Conservation (phyloP, 2,888 invertebrate species). For the Leptopilina drosophilae region DNA sequence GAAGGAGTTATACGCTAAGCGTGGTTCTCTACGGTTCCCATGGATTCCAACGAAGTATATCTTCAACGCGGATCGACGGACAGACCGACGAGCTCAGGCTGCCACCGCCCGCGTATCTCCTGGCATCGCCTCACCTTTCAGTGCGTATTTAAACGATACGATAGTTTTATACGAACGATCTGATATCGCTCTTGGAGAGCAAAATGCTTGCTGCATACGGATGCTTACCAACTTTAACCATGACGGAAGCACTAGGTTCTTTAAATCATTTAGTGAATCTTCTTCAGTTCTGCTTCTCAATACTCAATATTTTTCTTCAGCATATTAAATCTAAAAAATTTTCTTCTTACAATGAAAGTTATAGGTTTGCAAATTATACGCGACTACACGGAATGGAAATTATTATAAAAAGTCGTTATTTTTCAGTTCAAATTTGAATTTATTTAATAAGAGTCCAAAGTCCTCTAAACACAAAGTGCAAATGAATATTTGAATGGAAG, state of each 20-base stretch:
- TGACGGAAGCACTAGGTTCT: conserved; percentile 68
- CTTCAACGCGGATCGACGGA: conserved; percentile 75
- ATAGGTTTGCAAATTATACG: too few species aligned
- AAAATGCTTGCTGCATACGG: conserved; percentile 64
- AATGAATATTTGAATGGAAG: too few species aligned
- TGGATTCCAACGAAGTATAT: conserved; percentile 76
- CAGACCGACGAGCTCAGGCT: conserved; percentile 68
- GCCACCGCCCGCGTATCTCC: conserved; percentile 77
- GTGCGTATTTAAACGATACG: conserved; percentile 78
- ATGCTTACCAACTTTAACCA: conserved; percentile 64
- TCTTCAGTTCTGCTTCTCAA: not conserved
- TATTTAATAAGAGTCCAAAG: too few species aligned
- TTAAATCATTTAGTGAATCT: conserved; percentile 61
- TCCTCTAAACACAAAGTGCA: too few species aligned
- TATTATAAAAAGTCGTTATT: too few species aligned
- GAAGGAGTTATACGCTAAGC: conserved; percentile 72
- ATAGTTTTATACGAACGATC: conserved; percentile 77
- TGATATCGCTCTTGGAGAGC: conserved; percentile 74
- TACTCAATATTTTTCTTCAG: not conserved
- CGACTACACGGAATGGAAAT: too few species aligned
- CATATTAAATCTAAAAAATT: not conserved
- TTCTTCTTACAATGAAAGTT: too few species aligned
- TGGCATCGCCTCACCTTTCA: conserved; percentile 78
- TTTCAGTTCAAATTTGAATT: too few species aligned
- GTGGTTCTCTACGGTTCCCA: conserved; percentile 75